A percentile compares a stretch with the other conserved stretches of the same genome.
phyloP scores from a whole-genome alignment of 2,888 invertebrate genomes.

The Dichetophora obliterata region DNA sequence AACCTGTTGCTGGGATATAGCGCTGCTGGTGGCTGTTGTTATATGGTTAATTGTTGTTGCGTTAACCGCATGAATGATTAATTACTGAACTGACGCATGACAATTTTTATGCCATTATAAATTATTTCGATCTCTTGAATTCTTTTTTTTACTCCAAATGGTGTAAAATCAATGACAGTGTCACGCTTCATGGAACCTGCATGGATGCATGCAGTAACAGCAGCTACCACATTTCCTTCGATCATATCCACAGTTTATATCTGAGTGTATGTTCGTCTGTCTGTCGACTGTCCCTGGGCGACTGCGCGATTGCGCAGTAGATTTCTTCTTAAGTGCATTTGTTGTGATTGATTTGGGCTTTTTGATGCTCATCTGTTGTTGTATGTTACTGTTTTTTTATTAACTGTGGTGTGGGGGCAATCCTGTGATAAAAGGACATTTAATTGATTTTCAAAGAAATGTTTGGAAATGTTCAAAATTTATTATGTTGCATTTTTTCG shows the following conservation, averaged over 20 bases:
- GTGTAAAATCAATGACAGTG: slow-evolving; percentile 48
- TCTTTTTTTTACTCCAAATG: background rate
- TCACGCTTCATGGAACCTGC: slow-evolving; percentile 44
- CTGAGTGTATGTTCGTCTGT: background rate
- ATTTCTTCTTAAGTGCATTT: slow-evolving; percentile 35
- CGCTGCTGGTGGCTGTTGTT: slow-evolving; percentile 4
- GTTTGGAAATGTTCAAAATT: slow-evolving; percentile 12
- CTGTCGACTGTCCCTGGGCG: background rate
- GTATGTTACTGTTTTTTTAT: background rate
- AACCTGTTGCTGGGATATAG: slow-evolving; percentile 22
- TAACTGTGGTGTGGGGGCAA: background rate
- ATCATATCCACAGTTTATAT: background rate
- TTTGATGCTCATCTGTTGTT: background rate
- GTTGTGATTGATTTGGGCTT: slow-evolving; percentile 32
- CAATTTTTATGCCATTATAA: slow-evolving; percentile 45
- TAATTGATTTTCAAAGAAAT: slow-evolving; percentile 30
- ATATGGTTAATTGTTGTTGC: background rate
- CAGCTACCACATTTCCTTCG: slow-evolving; percentile 6
- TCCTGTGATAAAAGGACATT: slow-evolving; percentile 50
- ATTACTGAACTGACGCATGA: slow-evolving; percentile 53
- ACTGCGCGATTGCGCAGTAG: slow-evolving; percentile 24
- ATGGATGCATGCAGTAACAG: background rate
- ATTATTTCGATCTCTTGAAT: background rate
- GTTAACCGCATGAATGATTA: slow-evolving; percentile 48
- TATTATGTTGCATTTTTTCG: slow-evolving; percentile 28